phyloP scores from a whole-genome alignment of 2,113 vertebrate species.

The Hypanus sabinus region DNA sequence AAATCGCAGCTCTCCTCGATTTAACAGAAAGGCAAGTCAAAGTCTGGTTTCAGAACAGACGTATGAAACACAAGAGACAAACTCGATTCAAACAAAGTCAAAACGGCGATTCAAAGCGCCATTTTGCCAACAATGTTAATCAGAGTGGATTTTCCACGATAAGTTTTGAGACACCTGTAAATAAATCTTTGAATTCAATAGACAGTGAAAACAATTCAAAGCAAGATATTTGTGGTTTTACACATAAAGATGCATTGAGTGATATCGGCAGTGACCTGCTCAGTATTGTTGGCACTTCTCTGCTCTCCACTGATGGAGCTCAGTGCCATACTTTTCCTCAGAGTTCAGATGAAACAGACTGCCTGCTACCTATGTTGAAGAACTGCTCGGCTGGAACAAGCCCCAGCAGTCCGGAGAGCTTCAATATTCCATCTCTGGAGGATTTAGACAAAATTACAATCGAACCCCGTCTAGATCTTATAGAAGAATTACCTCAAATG shows the following conservation, averaged over 20 bases:
- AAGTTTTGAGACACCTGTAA: slow-evolving; percentile 33
- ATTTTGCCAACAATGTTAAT: not conserved
- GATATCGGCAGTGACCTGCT: slow-evolving; percentile 24
- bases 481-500: slow-evolving; percentile 32
- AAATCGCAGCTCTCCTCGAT: slow-evolving; percentile 39
- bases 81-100: slow-evolving; percentile 37
- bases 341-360: slow-evolving; percentile 29
- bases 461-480: slow-evolving; percentile 28
- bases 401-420: slow-evolving; percentile 32
- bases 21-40: slow-evolving; percentile 39
- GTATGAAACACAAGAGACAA: slow-evolving; percentile 37
- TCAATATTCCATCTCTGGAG: slow-evolving; percentile 38
- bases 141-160: slow-evolving; percentile 31
- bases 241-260: slow-evolving; percentile 41
- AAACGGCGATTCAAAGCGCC: slow-evolving; percentile 28
- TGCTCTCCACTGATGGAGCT: slow-evolving; percentile 6
- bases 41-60: slow-evolving; percentile 39
- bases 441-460: slow-evolving; percentile 40
- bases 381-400: slow-evolving; percentile 33
- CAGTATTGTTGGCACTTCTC: slow-evolving; percentile 27
- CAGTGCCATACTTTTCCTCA: not conserved
- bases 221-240: slow-evolving; percentile 41
- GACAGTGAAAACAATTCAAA: slow-evolving; percentile 45
- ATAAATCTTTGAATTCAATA: slow-evolving; percentile 31
- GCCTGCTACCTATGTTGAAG: not conserved